phyloP scores from a whole-genome alignment of 2,888 invertebrate genomes.

The Baronia brevicornis region DNA sequence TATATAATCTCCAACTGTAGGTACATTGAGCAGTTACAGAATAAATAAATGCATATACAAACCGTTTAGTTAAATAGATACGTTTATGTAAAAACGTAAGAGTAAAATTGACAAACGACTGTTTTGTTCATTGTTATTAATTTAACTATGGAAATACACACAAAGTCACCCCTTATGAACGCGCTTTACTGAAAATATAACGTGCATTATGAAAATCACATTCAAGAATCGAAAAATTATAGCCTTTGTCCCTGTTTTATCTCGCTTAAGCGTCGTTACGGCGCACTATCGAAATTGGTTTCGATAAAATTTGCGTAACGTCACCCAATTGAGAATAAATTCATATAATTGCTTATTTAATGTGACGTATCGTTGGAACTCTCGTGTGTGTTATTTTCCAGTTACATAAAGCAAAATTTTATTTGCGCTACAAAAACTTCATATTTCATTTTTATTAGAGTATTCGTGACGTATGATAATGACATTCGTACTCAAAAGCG shows the following conservation, averaged over 20 bases:
- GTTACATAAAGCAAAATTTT: constrained; percentile 18
- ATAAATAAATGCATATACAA: no score
- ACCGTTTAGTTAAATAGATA: no score
- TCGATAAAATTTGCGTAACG: constrained; percentile 60
- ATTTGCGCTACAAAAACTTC: constrained; percentile 17
- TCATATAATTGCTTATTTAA: constrained; percentile 57
- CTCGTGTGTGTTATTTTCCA: constrained; percentile 25
- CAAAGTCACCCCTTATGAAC: constrained; percentile 20
- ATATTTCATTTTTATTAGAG: constrained; percentile 25
- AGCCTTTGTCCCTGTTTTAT: constrained; percentile 53
- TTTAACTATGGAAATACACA: constrained; percentile 3
- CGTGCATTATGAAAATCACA: constrained; percentile 57
- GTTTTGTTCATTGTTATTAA: constrained; percentile 13
- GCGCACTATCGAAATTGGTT: constrained; percentile 66
- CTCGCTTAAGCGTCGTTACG: constrained; percentile 45
- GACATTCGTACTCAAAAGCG: constrained; percentile 32
- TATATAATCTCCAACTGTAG: no score
- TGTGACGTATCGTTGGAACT: constrained; percentile 38
- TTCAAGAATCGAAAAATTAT: constrained; percentile 58
- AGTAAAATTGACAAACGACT: constrained; percentile 7
- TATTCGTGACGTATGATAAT: constrained; percentile 33
- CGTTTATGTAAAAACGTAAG: no score
- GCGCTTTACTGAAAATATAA: constrained; percentile 41
- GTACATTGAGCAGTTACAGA: no score
- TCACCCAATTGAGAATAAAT: constrained; percentile 56